Evolutionary conservation across 2,113 vertebrate species (phyloP).

Genomic region (Misgurnus mizolepis): DNA sequence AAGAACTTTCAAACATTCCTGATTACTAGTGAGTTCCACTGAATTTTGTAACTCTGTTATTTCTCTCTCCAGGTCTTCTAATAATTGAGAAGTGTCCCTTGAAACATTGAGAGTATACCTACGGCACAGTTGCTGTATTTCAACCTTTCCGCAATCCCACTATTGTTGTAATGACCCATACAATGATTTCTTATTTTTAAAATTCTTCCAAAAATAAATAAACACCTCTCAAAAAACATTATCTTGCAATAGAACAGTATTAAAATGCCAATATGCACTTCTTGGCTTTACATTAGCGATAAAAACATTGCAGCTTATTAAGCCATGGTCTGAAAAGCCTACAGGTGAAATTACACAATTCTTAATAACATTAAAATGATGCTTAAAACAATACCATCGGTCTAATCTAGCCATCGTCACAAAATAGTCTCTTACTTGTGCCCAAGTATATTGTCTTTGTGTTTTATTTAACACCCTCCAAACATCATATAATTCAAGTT

Average conservation of each 20-base stretch:
- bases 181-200: no score
- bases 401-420: background rate
- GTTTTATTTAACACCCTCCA: background rate
- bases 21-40: background rate
- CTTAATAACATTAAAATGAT: background rate
- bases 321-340: no score
- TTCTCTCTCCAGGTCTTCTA: slow-evolving; percentile 3
- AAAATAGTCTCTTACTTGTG: no score
- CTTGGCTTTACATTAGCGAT: no score
- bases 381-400: slow-evolving; percentile 3
- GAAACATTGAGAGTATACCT: background rate
- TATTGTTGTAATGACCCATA: background rate
- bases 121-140: slow-evolving; percentile 11
- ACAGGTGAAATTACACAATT: no score
- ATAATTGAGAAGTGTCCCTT: background rate
- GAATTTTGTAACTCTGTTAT: background rate
- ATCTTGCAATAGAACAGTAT: no score
- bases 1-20: background rate
- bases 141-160: background rate
- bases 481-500: background rate
- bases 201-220: background rate
- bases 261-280: no score
- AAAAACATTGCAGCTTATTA: no score
- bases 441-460: background rate
- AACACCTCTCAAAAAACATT: background rate